phyloP scores from a whole-genome alignment of 2,888 invertebrate species.

The Rhogogaster chlorosoma region DNA sequence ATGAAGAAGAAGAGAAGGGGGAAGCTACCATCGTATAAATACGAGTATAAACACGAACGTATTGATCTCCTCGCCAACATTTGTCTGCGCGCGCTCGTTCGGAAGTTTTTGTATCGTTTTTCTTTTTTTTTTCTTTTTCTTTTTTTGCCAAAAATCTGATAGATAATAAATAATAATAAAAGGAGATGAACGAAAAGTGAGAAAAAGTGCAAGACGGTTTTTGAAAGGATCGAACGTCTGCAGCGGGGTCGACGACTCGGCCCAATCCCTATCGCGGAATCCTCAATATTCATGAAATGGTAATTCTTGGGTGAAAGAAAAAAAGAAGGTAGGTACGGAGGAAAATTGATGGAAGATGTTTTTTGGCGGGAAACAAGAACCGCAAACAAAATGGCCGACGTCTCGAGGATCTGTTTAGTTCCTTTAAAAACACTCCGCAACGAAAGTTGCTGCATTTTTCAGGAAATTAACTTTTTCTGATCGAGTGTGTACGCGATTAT shows the following conservation, averaged over 20 bases:
- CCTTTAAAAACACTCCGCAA: neutral
- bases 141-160: neutral
- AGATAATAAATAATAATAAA: neutral
- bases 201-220: neutral
- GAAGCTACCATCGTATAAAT: slow-evolving; percentile 16
- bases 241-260: slow-evolving; percentile 15
- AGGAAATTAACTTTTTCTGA: neutral
- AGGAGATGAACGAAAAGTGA: neutral
- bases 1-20: neutral
- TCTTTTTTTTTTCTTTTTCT: no score
- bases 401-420: neutral
- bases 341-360: neutral
- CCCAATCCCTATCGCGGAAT: neutral
- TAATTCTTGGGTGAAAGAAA: neutral
- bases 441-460: neutral
- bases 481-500: neutral
- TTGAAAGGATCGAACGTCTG: neutral
- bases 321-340: neutral
- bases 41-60: slow-evolving; percentile 46
- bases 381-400: neutral
- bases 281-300: slow-evolving; percentile 16
- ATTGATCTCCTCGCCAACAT: slow-evolving; percentile 39
- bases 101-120: slow-evolving; percentile 12
- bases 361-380: neutral
- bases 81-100: slow-evolving; percentile 47